phyloP scores from a whole-genome alignment of 2,113 vertebrate species.

The Alectura lathami region DNA sequence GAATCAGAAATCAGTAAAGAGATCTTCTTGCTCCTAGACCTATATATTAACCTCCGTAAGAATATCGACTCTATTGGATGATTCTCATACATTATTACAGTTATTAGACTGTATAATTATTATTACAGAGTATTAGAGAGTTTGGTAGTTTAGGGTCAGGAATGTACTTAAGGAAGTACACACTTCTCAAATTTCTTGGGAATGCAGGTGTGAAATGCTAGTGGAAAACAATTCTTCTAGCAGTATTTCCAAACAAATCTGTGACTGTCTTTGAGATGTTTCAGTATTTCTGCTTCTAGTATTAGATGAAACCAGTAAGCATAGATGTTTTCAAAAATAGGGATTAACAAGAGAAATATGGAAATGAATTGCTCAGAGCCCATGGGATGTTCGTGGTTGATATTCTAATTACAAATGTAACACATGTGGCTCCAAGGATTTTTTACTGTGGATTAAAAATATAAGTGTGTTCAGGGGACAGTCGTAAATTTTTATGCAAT shows the following conservation, averaged over 20 bases:
- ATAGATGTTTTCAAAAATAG: slow-evolving; percentile 41
- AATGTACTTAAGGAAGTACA: slow-evolving; percentile 2
- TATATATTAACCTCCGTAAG: background rate
- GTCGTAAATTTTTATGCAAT: background rate
- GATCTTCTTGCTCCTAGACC: background rate
- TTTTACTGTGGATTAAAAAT: background rate
- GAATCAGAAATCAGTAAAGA: background rate
- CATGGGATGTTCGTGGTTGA: background rate
- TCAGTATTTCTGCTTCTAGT: slow-evolving; percentile 49
- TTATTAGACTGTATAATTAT: too few species aligned
- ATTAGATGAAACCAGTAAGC: slow-evolving; percentile 51
- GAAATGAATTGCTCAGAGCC: slow-evolving; percentile 1
- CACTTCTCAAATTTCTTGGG: slow-evolving; percentile 36
- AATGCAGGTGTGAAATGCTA: slow-evolving; percentile 51
- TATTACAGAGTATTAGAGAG: background rate
- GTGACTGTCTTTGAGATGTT: slow-evolving; percentile 15
- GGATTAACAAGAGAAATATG: slow-evolving; percentile 18
- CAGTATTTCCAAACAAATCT: slow-evolving; percentile 39
- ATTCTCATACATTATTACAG: background rate
- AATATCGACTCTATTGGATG: background rate
- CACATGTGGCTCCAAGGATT: background rate
- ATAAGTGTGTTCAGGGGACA: background rate
- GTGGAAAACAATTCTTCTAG: slow-evolving; percentile 2
- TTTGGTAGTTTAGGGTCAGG: background rate
- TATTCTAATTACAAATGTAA: background rate